Base-by-base conservation (phyloP, 1,140 invertebrate genomes). In the Meloidogyne exigua region DNA sequence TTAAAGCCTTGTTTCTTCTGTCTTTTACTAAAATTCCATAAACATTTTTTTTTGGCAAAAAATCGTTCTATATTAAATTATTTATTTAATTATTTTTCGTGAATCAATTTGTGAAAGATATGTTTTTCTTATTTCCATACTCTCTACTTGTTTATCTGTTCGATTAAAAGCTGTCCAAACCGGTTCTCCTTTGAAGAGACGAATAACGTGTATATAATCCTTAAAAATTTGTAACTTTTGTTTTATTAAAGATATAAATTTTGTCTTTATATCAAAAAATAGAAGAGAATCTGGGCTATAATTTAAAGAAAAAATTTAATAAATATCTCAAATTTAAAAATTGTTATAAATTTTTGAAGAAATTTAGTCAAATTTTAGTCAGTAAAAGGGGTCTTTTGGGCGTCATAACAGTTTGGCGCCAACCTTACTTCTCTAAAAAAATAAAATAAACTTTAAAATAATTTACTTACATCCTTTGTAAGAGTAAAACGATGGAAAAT, bases 401-500 rank as follows among this genome's bases (percentile, higher is more conserved):
- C 28, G 28, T 7, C 28, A 32, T 3, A 32, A 32, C 7, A 32
- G 0, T 2, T 18, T n/a, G 44, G 44, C 44, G 18, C 44, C 44
- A 0, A 49, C 0, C 4, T 18, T 49, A 18, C 2, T 49, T 49
- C 18, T 49, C 0, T 9, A 39, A 39, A 7, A 7, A 18, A 49
- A 49, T 49, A 13, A 13, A 13, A 1, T 49, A 2, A 3, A 18
- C 18, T 49, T 49, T 49, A 2, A 2, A 39, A 39, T 9, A 9
- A 39, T 39, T 4, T 7, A 44, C 44, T 57, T 57, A 57, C 90
- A 44, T 88, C 88, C 1, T 81, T 72, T 88, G 98, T 95, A n/a
- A 95, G 89, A 9, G 94, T 97, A 87, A 99, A 98, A 71, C 96
- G 90, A 85, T 99, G 96, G 88, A 98, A 99, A 81, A 98, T 96